Base-by-base conservation (phyloP, 1,140 invertebrate genomes). In the Venturia canescens region DNA sequence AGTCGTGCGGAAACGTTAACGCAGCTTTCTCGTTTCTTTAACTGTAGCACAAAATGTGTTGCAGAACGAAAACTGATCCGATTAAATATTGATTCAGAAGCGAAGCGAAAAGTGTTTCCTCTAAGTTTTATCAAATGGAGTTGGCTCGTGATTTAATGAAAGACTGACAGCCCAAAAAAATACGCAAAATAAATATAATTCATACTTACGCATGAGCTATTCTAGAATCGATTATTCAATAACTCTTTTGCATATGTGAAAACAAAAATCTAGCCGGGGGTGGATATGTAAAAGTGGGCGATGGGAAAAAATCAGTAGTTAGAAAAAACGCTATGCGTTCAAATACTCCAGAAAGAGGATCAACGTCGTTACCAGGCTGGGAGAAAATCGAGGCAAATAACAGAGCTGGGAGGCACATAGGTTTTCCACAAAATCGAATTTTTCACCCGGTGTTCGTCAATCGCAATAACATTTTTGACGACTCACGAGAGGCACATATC, bases 381-480 rank as follows among this genome's bases (percentile, higher is more conserved):
- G 26, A 31, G 21, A 23, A 29, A 69, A 34, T 69, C 66, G 66
- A 69, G 27, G 66, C 66, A 31, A 69, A 69, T 27, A 29, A 69
- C 66, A 69, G 66, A 69, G 18, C 71, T 27, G 71, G 44, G 38
- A 53, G 34, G 50, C 23, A 53, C 72, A 76, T 50, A n/a, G 72
- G 26, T 60, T 76, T 76, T 76, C 16, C 38, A 29, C 16, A 23
- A 31, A 53, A 76, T 76, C 72, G 50, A 76, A 76, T 76, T 76
- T 76, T 38, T 53, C 18, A 5, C 18, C 26, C 29, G 53, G 72
- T 60, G 63, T n/a, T 53, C 72, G 72, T 16, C 72, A 76, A 76
- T 76, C 72, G 53, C 72, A 27, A 76, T 76, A 76, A 76, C 23
- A 76, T 60, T 76, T 60, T 60, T 60, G 72, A 76, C 72, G 72